Percentiles rank a stretch among this genome's conserved stretches.
These are phyloP conservation scores for Ochotona princeps DNA, from an alignment of 2,113 vertebrate genomes.

Conservation along the genomic window DNA sequence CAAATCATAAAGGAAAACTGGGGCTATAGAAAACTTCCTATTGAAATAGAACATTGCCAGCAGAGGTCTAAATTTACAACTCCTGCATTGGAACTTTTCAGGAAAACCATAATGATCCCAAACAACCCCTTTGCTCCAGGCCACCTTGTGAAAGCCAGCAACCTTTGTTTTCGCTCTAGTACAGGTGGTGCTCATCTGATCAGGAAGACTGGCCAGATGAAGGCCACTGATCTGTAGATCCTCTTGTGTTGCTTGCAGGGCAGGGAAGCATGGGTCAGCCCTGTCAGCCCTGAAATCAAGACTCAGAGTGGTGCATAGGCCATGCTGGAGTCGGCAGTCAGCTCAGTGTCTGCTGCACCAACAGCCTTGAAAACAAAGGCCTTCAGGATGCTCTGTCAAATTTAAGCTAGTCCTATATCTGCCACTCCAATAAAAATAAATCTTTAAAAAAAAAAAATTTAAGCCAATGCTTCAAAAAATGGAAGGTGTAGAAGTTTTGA, in stretches of 20 bases:
- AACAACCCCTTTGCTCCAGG: neutral
- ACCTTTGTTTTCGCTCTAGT: constrained; percentile 15
- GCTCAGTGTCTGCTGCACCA: constrained; percentile 23
- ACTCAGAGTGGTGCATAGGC: neutral
- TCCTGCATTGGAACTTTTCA: neutral
- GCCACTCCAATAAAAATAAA: too few relatives aligned
- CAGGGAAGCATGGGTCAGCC: constrained; percentile 30
- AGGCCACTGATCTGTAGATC: neutral
- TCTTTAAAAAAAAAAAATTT: too few relatives aligned
- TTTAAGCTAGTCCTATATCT: neutral
- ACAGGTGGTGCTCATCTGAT: neutral
- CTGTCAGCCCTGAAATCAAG: neutral
- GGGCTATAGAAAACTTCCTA: neutral
- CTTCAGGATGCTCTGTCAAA: constrained; percentile 42
- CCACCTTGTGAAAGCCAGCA: neutral
- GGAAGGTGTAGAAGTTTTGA: constrained; percentile 80
- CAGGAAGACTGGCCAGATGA: constrained; percentile 15
- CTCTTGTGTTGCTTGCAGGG: neutral
- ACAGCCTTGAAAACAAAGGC: constrained; percentile 53
- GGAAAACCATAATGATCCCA: neutral
- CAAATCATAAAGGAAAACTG: neutral
- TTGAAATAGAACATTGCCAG: neutral
- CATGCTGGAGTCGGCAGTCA: neutral
- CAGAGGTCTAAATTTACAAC: neutral
- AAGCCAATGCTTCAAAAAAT: constrained; percentile 61